These are phyloP conservation scores for Ptychadena robeensis DNA, from an alignment of 2,797 vertebrate genomes.

Conservation along the genomic window DNA sequence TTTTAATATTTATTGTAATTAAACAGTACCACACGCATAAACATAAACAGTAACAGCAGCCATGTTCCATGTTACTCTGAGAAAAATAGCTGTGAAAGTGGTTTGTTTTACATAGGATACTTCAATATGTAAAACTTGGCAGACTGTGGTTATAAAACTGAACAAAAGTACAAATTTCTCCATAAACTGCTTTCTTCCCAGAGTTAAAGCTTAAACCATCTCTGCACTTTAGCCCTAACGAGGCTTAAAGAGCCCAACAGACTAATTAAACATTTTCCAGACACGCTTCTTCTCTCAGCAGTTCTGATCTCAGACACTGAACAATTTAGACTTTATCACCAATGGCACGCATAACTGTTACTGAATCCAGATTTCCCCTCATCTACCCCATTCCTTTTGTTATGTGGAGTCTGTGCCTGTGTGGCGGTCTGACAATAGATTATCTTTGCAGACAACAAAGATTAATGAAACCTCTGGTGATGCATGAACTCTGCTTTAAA, in stretches of 20 bases:
- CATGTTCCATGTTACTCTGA: background rate
- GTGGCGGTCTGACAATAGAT: slow-evolving; percentile 17
- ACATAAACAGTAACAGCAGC: background rate
- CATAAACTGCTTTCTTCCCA: slow-evolving; percentile 37
- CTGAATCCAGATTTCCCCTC: slow-evolving; percentile 31
- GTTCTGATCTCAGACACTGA: slow-evolving; percentile 34
- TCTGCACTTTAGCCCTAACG: slow-evolving; percentile 6
- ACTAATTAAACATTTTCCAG: slow-evolving; percentile 51
- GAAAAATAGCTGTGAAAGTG: slow-evolving; percentile 8
- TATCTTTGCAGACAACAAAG: slow-evolving; percentile 8
- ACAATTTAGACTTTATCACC: slow-evolving; percentile 43
- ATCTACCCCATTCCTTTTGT: background rate
- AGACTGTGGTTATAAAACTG: slow-evolving; percentile 24
- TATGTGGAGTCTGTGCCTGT: slow-evolving; percentile 20
- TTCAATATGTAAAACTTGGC: slow-evolving; percentile 33
- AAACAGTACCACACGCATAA: background rate
- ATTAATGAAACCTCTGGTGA: slow-evolving; percentile 4
- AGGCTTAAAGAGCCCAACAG: slow-evolving; percentile 41
- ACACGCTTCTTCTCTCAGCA: slow-evolving; percentile 36
- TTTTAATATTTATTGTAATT: background rate
- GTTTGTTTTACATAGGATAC: slow-evolving; percentile 41
- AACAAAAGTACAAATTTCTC: slow-evolving; percentile 30
- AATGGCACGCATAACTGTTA: slow-evolving; percentile 30
- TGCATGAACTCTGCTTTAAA: background rate
- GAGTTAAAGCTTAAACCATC: slow-evolving; percentile 3